Evolutionary conservation across 2,888 invertebrate species (phyloP).

Genomic region (Hermodice carunculata): DNA sequence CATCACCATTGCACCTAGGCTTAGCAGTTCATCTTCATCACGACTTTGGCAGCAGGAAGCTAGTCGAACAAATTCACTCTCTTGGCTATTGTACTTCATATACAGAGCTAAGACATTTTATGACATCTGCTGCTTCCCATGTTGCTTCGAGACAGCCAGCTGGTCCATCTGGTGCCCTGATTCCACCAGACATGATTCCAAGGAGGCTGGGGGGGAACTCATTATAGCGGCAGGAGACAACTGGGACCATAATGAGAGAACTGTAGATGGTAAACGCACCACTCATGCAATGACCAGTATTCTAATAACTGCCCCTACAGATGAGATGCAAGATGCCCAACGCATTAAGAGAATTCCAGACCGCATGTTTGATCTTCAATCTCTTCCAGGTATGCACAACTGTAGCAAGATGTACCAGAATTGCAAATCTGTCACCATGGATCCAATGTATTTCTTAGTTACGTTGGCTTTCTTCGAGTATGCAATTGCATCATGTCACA

Average conservation of each 20-base stretch:
- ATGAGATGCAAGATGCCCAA: no score
- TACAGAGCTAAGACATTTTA: background rate
- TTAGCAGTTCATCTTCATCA: conserved; percentile 9
- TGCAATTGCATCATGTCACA: no score
- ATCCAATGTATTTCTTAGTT: no score
- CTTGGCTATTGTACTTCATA: conserved; percentile 5
- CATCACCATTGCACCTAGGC: conserved; percentile 5
- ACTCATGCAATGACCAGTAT: conserved; percentile 10
- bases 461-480: no score
- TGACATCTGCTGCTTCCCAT: conserved; percentile 1
- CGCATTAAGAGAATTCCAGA: no score
- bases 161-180: background rate
- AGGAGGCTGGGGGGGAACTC: background rate
- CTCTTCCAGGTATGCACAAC: no score
- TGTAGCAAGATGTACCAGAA: no score
- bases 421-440: no score
- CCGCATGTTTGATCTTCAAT: no score
- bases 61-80: background rate
- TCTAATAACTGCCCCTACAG: no score
- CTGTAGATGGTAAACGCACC: conserved; percentile 5
- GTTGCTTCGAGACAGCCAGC: background rate
- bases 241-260: conserved; percentile 16
- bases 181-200: conserved; percentile 2
- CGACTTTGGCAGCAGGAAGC: background rate
- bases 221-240: conserved; percentile 8